These are phyloP conservation scores for Nothoprocta pentlandii DNA, from an alignment of 2,113 vertebrate genomes.

Conservation along the genomic window DNA sequence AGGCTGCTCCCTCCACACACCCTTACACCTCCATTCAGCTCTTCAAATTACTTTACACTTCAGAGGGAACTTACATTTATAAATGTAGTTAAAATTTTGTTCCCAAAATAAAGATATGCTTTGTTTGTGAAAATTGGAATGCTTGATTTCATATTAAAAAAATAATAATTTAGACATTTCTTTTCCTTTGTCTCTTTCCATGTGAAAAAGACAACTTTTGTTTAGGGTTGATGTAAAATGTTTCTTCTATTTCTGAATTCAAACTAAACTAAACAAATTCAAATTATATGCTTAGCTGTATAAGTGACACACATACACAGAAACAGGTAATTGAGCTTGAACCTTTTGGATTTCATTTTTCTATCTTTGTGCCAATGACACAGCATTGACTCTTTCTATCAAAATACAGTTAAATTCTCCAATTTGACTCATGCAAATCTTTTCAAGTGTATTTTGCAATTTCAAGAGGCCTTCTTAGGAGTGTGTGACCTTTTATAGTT, in stretches of 20 bases:
- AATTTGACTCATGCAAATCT: constrained; percentile 16
- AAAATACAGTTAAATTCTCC: constrained; percentile 21
- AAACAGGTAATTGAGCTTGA: constrained; percentile 42
- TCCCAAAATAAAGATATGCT: neutral
- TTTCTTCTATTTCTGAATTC: neutral
- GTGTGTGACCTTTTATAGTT: constrained; percentile 35
- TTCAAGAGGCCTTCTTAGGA: neutral
- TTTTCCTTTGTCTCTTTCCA: neutral
- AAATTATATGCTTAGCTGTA: neutral
- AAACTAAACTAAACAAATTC: too few relatives aligned
- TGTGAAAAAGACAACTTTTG: neutral
- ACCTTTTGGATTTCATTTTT: neutral
- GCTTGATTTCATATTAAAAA: neutral
- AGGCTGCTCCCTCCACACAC: rapidly evolving
- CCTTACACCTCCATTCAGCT: neutral
- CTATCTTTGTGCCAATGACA: constrained; percentile 11
- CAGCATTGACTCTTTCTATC: neutral
- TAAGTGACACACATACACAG: neutral
- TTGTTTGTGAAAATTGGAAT: neutral
- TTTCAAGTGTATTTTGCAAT: constrained; percentile 19
- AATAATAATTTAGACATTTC: neutral
- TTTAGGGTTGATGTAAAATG: neutral
- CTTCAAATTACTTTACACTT: neutral
- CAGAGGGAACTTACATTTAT: neutral
- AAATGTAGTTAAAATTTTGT: neutral